Evolutionary conservation across 2,113 vertebrate genomes (phyloP).

Genomic region (Otocyon megalotis): DNA sequence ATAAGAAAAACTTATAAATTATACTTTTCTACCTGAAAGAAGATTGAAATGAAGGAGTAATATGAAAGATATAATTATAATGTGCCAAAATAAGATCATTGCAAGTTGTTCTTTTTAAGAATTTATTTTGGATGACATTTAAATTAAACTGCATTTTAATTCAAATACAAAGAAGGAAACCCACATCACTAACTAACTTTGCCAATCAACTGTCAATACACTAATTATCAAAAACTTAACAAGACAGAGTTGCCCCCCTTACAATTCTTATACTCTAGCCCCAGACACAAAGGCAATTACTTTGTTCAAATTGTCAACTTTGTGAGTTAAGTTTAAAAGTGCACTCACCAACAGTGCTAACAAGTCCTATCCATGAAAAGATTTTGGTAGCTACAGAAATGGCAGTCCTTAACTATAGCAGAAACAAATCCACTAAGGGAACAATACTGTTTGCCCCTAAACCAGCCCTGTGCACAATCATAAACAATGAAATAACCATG

Average conservation of each 20-base stretch:
- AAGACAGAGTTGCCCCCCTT: constrained; percentile 50
- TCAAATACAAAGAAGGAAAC: constrained; percentile 71
- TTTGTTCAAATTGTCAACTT: constrained; percentile 60
- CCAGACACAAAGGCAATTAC: constrained; percentile 34
- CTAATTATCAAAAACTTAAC: constrained; percentile 63
- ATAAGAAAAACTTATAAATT: constrained; percentile 61
- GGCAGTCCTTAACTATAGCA: constrained; percentile 29
- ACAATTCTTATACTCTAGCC: background rate
- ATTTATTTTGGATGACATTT: constrained; percentile 77
- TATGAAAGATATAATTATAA: constrained; percentile 73
- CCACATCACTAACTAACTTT: constrained; percentile 65
- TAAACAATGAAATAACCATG: background rate
- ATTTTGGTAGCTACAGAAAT: constrained; percentile 13
- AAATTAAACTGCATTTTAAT: constrained; percentile 75
- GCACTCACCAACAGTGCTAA: constrained; percentile 3
- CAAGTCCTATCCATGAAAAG: background rate
- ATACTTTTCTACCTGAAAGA: constrained; percentile 62
- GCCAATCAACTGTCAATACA: constrained; percentile 71
- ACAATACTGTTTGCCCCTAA: background rate
- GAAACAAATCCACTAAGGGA: background rate
- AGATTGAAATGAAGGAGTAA: constrained; percentile 75
- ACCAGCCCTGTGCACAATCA: background rate
- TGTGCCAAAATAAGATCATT: constrained; percentile 72
- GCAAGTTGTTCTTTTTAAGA: constrained; percentile 73
- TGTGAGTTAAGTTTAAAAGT: constrained; percentile 49